Evolutionary conservation across 2,797 vertebrate species (phyloP).

Genomic region (Echeneis naucrates): DNA sequence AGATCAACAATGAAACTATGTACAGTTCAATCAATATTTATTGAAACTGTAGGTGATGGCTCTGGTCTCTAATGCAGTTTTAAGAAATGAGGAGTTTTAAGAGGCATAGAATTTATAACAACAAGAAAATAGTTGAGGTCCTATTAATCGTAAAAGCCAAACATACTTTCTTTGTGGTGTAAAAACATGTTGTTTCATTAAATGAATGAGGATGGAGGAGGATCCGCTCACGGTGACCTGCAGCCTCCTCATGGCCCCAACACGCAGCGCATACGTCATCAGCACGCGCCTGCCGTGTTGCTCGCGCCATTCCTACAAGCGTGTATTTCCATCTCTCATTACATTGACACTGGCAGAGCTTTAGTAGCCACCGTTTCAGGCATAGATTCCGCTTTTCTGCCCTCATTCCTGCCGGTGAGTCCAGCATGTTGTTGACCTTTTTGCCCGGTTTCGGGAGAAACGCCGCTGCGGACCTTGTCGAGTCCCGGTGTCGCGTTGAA

Average conservation of each 20-base stretch:
- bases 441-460: background rate
- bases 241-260: background rate
- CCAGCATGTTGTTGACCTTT: background rate
- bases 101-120: too few relatives aligned
- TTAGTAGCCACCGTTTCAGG: constrained; percentile 21
- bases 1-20: too few relatives aligned
- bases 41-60: too few relatives aligned
- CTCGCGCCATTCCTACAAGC: constrained; percentile 75
- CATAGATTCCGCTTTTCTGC: constrained; percentile 26
- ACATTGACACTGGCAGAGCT: constrained; percentile 49
- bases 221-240: background rate
- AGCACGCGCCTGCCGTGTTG: constrained; percentile 57
- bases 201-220: background rate
- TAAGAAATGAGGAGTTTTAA: too few relatives aligned
- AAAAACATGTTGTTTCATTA: too few relatives aligned
- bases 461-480: background rate
- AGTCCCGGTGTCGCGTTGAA: constrained; percentile 29
- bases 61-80: too few relatives aligned
- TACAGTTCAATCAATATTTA: too few relatives aligned
- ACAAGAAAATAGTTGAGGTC: too few relatives aligned
- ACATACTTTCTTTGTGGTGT: too few relatives aligned
- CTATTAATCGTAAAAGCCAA: too few relatives aligned
- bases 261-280: constrained; percentile 58
- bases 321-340: constrained; percentile 67
- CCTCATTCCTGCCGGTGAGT: constrained; percentile 65